Evolutionary conservation across 2,113 vertebrate genomes (phyloP).

Genomic region (Synodontis membranacea): DNA sequence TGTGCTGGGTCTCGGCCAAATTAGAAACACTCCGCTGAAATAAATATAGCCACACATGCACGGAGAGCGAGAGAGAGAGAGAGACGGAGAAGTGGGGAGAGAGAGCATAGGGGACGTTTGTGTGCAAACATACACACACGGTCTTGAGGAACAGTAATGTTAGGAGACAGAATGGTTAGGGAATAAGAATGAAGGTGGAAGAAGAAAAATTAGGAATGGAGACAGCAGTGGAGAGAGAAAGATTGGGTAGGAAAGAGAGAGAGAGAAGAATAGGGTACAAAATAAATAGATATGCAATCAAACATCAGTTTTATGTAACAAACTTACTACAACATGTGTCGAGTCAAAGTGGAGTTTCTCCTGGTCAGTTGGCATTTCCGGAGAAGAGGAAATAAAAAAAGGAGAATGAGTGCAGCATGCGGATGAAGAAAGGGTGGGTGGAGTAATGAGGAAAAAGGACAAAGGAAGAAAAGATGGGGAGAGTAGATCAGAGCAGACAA

Average conservation of each 20-base stretch:
- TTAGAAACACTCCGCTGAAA: constrained; percentile 77
- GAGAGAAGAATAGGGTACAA: not conserved
- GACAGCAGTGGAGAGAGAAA: not conserved
- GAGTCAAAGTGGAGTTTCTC: not conserved
- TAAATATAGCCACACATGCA: constrained; percentile 70
- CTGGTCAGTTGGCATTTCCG: not conserved
- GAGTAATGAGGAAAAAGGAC: not conserved
- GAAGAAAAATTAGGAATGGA: not conserved
- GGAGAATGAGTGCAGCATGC: not conserved
- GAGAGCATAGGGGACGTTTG: not conserved
- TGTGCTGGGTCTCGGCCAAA: constrained; percentile 72
- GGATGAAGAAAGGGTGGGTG: not conserved
- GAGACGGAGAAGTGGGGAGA: constrained; percentile 36
- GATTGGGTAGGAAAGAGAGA: constrained; percentile 12
- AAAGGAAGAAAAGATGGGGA: not conserved
- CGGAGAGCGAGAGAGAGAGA: constrained; percentile 22
- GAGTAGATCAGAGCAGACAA: not conserved
- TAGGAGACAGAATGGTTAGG: not conserved
- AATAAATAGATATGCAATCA: too few relatives aligned
- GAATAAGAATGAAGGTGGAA: constrained; percentile 8
- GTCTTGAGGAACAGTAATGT: not conserved
- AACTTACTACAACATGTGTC: not conserved
- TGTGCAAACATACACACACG: not conserved
- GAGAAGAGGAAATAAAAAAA: not conserved
- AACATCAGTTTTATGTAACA: too few relatives aligned